Evolutionary conservation across 2,113 vertebrate genomes (phyloP), one percentile per base, ranked within the genome.

Genomic region (Takifugu flavidus): DNA sequence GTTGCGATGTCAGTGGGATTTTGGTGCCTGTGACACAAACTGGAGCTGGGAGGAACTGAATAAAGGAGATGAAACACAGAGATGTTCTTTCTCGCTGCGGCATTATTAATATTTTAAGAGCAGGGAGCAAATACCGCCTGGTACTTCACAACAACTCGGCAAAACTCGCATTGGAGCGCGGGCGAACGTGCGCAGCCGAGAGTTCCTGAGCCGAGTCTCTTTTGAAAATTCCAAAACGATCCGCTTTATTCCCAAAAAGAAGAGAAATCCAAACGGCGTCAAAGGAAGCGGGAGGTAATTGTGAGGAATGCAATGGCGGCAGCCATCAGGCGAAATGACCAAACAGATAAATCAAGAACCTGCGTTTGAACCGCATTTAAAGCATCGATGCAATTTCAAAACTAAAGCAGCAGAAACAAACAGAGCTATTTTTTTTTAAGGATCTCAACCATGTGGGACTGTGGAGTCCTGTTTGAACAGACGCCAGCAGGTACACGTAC

Each of bases 231-330:
- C 46, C 42, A 45, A 71, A 57, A 59, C 59, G 47, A 5, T 15
- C 43, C 11, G 8, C 28, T 42, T 52, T 50, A 61, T 51, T 60
- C 31, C 31, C 31, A 34, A 34, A 34, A 34, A 42, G 14, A 25
- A 59, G 44, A 75, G 53, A 29, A 58, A 49, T 80, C 70, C 70
- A 82, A 81, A 78, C 71, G 72, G 74, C 59, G 27, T 80, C 67
- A 57, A 49, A 56, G 72, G 62, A 69, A 84, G 79, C 66, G 62
- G 56, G 65, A 55, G 27, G 28, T 82, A 75, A 79, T 82, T 82
- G 49, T 55, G 57, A 61, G 56, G 69, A 82, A 76, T 59, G 61
- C 39, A 62, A 67, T 65, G 31, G 66, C 27, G 57, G 68, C 45
- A 49, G 58, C 44, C 67, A 78, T 78, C 74, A 58, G 13, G 50